Evolutionary conservation across 2,888 invertebrate genomes (phyloP), one percentile per base, ranked within the genome.

Genomic region (Trachelus stipa): DNA sequence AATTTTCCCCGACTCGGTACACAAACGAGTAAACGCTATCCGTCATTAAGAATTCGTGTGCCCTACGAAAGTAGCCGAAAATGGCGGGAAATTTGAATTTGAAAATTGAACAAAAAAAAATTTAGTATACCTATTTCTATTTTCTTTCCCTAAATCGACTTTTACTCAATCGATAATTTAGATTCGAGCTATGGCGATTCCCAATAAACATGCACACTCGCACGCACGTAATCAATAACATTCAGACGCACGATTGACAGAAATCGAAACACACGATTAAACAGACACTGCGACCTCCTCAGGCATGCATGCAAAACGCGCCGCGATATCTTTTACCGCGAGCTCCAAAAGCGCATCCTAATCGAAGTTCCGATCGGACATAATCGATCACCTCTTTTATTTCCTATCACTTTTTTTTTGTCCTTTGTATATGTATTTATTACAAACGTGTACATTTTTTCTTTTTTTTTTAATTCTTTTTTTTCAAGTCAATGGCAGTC

Each of bases 401-500:
- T 40, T 30, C 73, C 68, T 78, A 69, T 73, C 35, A 56, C 77
- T 80, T 79, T 79, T 77, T 77, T 76, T 35, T 75, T 73, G 71
- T 69, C 37, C 68, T 23, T 56, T 78, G 78, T 83, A 81, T 74
- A 79, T 76, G 76, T 81, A 83, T 82, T 81, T 81, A 81, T 84
- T 85, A 85, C 81, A 83, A 85, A 86, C 81, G 84, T 81, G 80
- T 81, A 84, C 83, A 78, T 73, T 30, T 69, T 74, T 30, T 12
- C 34, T 4, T 74, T 76, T 34, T 34, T 68, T 75, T 33, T 76
- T 34, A 31, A n/a, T 68, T 15, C 4, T 23, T 56, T 33, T 75
- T 15, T 69, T 75, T 82, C 80, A 79, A 84, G 80, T 84, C 82
- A 84, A 86, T 86, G 86, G 87, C 88, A 88, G 87, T 87, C 87